Base-by-base conservation (phyloP, 1,140 invertebrate species). In the Orchestia grillus region DNA sequence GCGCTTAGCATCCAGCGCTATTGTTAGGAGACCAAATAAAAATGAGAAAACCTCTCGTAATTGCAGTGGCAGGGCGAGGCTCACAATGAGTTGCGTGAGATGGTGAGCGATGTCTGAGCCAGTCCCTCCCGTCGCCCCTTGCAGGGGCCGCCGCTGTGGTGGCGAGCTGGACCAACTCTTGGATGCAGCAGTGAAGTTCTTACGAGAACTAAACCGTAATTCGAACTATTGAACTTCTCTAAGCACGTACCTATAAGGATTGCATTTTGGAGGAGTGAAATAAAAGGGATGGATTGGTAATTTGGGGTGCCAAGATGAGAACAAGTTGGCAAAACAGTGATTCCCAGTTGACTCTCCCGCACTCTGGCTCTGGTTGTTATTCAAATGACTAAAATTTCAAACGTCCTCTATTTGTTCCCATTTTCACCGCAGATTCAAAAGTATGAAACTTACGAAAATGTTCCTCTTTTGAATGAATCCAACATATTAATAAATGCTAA, bases 11-110 rank as follows among this genome's bases (percentile, higher is more conserved):
- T 42, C 41, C n/a, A 41, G 4, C 43, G 4, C 88, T 90, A 42
- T 90, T 90, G 88, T 90, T 90, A 43, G 11, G 88, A 90, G 88
- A 36, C 28, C n/a, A 90, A 90, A 90, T 90, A 90, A 90, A 77
- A 90, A 90, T 90, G 88, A 44, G 43, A 42, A 44, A 41, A 90
- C 88, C 88, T 8, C 88, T 90, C 43, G 88, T 90, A 90, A 90
- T 90, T 90, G 88, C 88, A 90, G 43, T 90, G 88, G 36, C 88
- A 44, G n/a, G 88, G n/a, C n/a, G 88, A 8, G 36, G 88, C n/a
- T 41, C 88, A 90, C 88, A 90, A 90, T 90, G 88, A 90, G 41
- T 28, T 77, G 15, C 11, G 62, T 36, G 28, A 77, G 62, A 77
- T 77, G 62, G 62, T 77, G 11, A 77, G 62, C 62, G 62, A 77